These are phyloP conservation scores for Aratinga solstitialis DNA, from an alignment of 2,797 vertebrate genomes.

Conservation along the genomic window DNA sequence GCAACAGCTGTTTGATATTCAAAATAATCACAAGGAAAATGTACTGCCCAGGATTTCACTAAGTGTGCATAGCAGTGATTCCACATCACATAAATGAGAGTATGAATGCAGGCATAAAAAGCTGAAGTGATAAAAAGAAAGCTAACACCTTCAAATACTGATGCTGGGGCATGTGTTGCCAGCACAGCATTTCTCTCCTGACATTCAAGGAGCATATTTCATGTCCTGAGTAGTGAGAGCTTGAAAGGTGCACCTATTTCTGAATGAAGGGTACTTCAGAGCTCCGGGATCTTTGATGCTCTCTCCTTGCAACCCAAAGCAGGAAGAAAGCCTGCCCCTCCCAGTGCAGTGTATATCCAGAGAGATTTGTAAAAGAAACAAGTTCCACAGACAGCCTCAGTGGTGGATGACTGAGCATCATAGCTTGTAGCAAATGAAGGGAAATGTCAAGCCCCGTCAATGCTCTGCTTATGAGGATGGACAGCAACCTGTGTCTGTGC, in stretches of 20 bases:
- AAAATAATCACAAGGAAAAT: conserved; percentile 18
- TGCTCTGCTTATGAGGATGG: conserved; percentile 16
- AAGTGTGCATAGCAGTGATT: not conserved
- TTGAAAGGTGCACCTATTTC: conserved; percentile 31
- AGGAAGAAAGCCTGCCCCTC: not conserved
- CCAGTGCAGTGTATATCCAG: not conserved
- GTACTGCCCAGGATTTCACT: not conserved
- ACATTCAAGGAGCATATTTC: conserved; percentile 12
- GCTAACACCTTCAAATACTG: conserved; percentile 24
- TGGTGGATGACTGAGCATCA: not conserved
- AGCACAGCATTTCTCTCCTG: conserved; percentile 23
- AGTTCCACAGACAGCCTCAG: not conserved
- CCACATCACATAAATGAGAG: not conserved
- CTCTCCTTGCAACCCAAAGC: not conserved
- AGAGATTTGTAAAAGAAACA: conserved; percentile 27
- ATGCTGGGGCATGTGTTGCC: not conserved
- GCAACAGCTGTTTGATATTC: conserved; percentile 15
- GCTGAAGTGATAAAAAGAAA: conserved; percentile 32
- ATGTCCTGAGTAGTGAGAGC: conserved; percentile 2
- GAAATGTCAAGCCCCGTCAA: conserved; percentile 4
- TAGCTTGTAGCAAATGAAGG: not conserved
- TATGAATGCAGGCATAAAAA: not conserved
- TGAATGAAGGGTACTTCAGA: conserved; percentile 32
- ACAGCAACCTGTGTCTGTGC: conserved; percentile 21
- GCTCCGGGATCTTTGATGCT: not conserved